Conservation (phyloP, 2,888 invertebrate genomes). For the Cephus nigrinus region DNA sequence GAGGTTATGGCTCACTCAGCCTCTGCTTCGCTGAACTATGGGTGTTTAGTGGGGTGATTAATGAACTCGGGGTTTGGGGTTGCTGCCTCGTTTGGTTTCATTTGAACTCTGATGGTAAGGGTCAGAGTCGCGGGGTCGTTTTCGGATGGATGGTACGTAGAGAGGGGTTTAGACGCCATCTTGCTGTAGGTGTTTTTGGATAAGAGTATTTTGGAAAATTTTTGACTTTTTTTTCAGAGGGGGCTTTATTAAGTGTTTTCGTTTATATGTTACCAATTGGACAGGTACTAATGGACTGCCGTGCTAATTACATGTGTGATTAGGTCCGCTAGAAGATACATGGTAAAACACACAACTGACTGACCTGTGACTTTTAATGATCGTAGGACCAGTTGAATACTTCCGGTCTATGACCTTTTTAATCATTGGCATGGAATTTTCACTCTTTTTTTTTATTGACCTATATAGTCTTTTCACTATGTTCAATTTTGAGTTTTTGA, state of each 20-base stretch:
- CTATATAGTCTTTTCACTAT: neutral
- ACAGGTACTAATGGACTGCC: constrained; percentile 51
- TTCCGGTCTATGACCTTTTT: constrained; percentile 51
- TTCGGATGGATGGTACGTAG: neutral
- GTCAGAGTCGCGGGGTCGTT: neutral
- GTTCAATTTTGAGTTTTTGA: neutral
- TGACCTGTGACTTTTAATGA: constrained; percentile 52
- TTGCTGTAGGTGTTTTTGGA: neutral
- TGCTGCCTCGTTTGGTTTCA: constrained; percentile 5
- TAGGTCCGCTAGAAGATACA: constrained; percentile 38
- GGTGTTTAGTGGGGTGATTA: constrained; percentile 58
- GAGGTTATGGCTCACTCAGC: constrained; percentile 30
- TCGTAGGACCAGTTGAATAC: constrained; percentile 52
- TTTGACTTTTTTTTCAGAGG: no score
- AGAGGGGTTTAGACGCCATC: neutral
- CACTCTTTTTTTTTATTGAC: neutral
- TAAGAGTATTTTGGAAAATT: neutral
- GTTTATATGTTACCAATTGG: constrained; percentile 39
- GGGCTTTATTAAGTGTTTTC: neutral
- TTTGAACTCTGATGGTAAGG: constrained; percentile 6
- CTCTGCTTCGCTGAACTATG: constrained; percentile 14
- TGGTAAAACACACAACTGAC: constrained; percentile 43
- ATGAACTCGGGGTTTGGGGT: constrained; percentile 43
- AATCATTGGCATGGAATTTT: neutral
- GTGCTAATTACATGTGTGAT: constrained; percentile 51